A percentile compares a stretch with the other conserved stretches of the same genome.
Evolutionary conservation across 1,140 invertebrate species (phyloP).

Genomic region (Metaphire vulgaris): DNA sequence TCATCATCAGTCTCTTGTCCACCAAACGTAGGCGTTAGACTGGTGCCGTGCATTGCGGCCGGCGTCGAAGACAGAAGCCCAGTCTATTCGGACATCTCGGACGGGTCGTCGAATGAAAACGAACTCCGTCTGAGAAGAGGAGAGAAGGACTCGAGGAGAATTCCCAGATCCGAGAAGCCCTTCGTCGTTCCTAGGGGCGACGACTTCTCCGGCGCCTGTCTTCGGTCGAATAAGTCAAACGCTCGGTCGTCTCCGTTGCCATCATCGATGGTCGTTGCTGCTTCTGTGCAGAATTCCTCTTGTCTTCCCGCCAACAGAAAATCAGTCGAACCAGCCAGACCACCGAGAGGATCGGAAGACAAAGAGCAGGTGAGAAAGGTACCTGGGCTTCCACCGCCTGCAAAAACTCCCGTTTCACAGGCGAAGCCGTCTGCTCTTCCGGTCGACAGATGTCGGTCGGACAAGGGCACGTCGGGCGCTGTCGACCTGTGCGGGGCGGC

Average conservation of each 20-base stretch:
- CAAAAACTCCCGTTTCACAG: too few species aligned
- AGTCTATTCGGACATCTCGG: slow-evolving; percentile 93
- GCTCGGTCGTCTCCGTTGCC: background rate
- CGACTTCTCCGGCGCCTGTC: background rate
- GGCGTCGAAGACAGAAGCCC: slow-evolving; percentile 53
- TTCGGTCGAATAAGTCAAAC: background rate
- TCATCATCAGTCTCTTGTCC: background rate
- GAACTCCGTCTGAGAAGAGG: background rate
- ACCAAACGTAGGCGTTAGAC: background rate
- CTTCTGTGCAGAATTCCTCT: too few species aligned
- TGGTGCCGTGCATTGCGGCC: background rate
- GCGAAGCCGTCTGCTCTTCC: too few species aligned
- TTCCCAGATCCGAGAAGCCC: background rate
- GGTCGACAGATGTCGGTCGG: too few species aligned
- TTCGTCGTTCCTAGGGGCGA: background rate
- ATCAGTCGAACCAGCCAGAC: background rate
- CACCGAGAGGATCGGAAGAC: background rate
- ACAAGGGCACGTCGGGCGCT: too few species aligned
- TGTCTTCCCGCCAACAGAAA: too few species aligned
- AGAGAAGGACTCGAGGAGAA: background rate
- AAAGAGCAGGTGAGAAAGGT: background rate
- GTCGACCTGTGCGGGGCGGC: too few species aligned
- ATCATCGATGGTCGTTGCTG: background rate
- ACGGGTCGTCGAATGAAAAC: slow-evolving; percentile 58
- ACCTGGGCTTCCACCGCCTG: background rate